These are phyloP conservation scores for Tor tambroides DNA, from an alignment of 2,113 vertebrate genomes.

Conservation along the genomic window DNA sequence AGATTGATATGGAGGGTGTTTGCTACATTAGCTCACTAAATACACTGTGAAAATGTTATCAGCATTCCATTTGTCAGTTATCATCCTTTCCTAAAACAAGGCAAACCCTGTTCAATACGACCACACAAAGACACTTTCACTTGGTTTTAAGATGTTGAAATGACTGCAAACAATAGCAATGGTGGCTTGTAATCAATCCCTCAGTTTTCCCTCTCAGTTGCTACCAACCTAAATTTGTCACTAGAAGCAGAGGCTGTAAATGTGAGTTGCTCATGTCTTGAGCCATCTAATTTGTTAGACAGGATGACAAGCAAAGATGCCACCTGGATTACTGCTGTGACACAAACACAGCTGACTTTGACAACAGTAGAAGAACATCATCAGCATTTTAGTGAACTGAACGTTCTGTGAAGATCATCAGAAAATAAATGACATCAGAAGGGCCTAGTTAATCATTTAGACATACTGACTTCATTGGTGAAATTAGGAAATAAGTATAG, in stretches of 20 bases:
- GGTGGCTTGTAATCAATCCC: background rate
- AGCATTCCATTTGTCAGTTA: background rate
- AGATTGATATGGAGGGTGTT: background rate
- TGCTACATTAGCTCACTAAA: background rate
- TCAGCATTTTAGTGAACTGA: background rate
- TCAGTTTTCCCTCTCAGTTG: background rate
- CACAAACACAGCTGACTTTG: background rate
- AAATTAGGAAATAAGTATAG: background rate
- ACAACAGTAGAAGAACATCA: background rate
- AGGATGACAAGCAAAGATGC: background rate
- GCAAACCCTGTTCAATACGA: background rate
- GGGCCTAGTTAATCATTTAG: background rate
- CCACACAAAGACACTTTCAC: background rate
- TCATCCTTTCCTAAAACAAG: background rate
- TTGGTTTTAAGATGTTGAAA: background rate
- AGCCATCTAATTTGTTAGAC: conserved; percentile 3
- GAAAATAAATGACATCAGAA: background rate
- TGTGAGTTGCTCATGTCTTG: background rate
- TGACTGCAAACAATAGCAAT: background rate
- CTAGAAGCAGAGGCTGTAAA: background rate
- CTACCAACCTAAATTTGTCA: background rate
- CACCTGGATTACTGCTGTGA: conserved; percentile 21
- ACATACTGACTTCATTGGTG: background rate
- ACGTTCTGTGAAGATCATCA: background rate
- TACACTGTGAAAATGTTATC: background rate